phyloP scores from a whole-genome alignment of 2,888 invertebrate genomes.

The Nycteola revayana region DNA sequence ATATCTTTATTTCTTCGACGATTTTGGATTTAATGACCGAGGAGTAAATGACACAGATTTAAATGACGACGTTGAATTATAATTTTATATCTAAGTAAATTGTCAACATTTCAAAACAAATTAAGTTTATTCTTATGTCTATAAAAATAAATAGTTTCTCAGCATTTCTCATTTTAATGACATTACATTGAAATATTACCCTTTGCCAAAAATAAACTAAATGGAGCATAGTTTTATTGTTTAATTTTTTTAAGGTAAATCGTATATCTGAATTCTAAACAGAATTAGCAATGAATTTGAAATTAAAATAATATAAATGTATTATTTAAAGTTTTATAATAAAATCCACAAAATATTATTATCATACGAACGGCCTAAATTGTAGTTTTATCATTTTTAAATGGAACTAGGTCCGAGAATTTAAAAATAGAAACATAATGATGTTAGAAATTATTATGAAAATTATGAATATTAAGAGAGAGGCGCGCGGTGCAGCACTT shows the following conservation, averaged over 20 bases:
- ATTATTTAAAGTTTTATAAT: too few species aligned
- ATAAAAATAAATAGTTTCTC: not conserved
- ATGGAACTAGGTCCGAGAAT: too few species aligned
- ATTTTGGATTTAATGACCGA: constrained; percentile 37
- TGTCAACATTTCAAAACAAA: constrained; percentile 26
- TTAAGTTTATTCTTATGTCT: not conserved
- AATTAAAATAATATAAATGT: too few species aligned
- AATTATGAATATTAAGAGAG: constrained; percentile 49
- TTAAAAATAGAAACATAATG: too few species aligned
- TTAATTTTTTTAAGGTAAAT: too few species aligned
- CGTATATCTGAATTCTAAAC: too few species aligned
- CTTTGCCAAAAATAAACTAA: too few species aligned
- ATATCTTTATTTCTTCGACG: constrained; percentile 38
- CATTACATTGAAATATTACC: constrained; percentile 39
- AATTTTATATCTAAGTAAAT: constrained; percentile 25
- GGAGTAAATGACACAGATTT: constrained; percentile 38
- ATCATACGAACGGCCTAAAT: too few species aligned
- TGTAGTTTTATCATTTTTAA: too few species aligned
- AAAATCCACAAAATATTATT: too few species aligned
- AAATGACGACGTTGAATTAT: constrained; percentile 26
- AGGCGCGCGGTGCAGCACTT: constrained; percentile 56
- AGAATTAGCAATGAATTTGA: too few species aligned
- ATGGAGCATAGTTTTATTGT: too few species aligned
- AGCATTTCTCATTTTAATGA: constrained; percentile 10
- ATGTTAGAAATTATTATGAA: constrained; percentile 47